Base-by-base conservation (phyloP, 2,797 vertebrate genomes). In the Lepus townsendii region DNA sequence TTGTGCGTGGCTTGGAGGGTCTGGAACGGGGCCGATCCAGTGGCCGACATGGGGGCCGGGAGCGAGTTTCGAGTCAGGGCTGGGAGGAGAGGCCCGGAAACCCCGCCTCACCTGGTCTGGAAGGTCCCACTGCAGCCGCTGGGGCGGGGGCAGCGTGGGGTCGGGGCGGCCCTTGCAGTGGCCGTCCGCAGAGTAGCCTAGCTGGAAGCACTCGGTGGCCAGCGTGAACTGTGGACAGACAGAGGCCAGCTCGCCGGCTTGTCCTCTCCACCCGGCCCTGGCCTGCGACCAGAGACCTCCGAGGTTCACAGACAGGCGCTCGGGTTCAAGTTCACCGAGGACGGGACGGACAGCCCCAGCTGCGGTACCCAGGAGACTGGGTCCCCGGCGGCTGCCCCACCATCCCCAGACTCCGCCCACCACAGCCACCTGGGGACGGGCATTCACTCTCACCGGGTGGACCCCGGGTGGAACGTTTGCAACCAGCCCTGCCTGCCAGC, bases 111-210 rank as follows among this genome's bases (percentile, higher is more conserved):
- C 99, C 98, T 99, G 98, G 35, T 98, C 92, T n/a, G 98, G 93
- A 62, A 99, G 98, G 90, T 99, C 98, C 99, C 99, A 99, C 83
- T 95, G 98, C 30, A 99, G 98, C 91, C 99, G 99, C 97, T 99
- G 98, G 12, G 99, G 99, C 12, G 63, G 96, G 11, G 98, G 98
- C 27, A 99, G 96, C 0, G 97, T 97, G 8, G 98, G 94, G 42
- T 99, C 98, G 4, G 98, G 98, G 0, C 98, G 98, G 16, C 99
- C 99, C 97, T 99, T 99, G 97, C 99, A 99, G 97, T 99, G 99
- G 78, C 99, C 99, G 3, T 99, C 99, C 50, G 97, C 94, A 3
- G 98, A 98, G 96, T 99, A 99, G 17, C 99, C 99, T 24, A 99
- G 98, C 90, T 98, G 98, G 96, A 99, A 99, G 94, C 98, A 98